Evolutionary conservation across 1,140 invertebrate genomes (phyloP).

Genomic region (Heliothis virescens): DNA sequence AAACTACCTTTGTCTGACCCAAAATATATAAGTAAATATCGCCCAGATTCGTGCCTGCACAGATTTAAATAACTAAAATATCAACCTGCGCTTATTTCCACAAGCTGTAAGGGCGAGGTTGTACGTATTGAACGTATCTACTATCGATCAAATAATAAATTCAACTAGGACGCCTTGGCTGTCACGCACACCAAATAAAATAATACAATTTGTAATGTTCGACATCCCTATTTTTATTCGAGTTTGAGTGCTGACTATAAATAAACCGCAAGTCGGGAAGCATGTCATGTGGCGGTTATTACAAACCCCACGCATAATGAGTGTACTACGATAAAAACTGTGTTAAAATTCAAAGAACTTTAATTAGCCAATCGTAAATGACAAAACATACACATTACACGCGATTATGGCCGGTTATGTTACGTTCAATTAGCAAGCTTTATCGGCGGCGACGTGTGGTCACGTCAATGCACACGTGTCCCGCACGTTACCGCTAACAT

Average conservation of each 20-base stretch:
- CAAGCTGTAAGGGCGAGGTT: conserved; percentile 40
- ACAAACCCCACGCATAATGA: conserved; percentile 23
- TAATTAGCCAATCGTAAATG: conserved; percentile 48
- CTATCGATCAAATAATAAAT: conserved; percentile 56
- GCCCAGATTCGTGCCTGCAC: conserved; percentile 30
- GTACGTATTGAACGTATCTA: conserved; percentile 45
- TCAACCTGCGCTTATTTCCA: conserved; percentile 35
- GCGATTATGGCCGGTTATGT: conserved; percentile 48
- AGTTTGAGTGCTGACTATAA: conserved; percentile 38
- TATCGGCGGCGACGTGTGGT: conserved; percentile 50
- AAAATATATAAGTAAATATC: conserved; percentile 35
- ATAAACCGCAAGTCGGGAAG: conserved; percentile 41
- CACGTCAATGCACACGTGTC: conserved; percentile 54
- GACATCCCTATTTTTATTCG: conserved; percentile 50
- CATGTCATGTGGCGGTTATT: conserved; percentile 32
- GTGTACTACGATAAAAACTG: conserved; percentile 41
- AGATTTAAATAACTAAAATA: conserved; percentile 49
- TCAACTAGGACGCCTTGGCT: conserved; percentile 47
- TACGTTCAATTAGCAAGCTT: conserved; percentile 58
- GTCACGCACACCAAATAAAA: conserved; percentile 55
- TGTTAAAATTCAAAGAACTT: conserved; percentile 50
- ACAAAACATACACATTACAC: conserved; percentile 45
- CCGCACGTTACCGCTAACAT: conserved; percentile 21
- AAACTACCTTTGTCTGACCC: conserved; percentile 23
- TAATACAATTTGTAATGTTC: conserved; percentile 54